These are phyloP conservation scores for Eilema griseolum DNA, from an alignment of 2,888 invertebrate genomes.

Conservation along the genomic window DNA sequence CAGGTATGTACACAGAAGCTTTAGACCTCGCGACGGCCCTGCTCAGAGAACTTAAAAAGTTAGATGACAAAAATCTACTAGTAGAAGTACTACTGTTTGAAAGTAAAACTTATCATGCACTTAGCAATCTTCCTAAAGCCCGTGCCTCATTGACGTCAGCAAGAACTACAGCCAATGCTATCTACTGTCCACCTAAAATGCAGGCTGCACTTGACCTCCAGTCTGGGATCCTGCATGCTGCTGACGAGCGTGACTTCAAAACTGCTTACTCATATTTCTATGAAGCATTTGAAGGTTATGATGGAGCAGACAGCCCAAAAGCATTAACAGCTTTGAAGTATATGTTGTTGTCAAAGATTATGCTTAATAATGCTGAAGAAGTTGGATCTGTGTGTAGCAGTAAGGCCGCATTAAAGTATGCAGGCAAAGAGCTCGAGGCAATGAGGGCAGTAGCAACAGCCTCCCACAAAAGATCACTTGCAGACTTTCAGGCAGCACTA, in stretches of 20 bases:
- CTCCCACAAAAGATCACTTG: constrained; percentile 97
- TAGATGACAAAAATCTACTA: constrained; percentile 99
- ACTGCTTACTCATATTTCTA: constrained; percentile 99
- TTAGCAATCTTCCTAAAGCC: constrained; percentile 98
- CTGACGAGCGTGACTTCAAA: constrained; percentile 99
- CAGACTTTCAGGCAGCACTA: constrained; percentile 97
- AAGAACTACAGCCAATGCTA: constrained; percentile 99
- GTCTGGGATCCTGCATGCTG: constrained; percentile 99
- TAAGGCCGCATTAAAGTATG: constrained; percentile 98
- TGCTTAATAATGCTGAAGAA: constrained; percentile 98
- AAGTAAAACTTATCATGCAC: constrained; percentile 99
- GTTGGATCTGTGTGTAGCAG: constrained; percentile 98
- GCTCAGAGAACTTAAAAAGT: constrained; percentile 97
- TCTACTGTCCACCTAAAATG: constrained; percentile 99
- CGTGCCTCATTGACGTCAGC: constrained; percentile 99
- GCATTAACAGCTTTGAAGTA: constrained; percentile 99
- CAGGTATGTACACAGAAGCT: constrained; percentile 95
- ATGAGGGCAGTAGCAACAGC: constrained; percentile 99
- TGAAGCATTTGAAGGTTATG: constrained; percentile 99
- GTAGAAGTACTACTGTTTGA: constrained; percentile 99
- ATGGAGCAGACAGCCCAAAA: constrained; percentile 96
- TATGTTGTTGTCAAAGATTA: constrained; percentile 99
- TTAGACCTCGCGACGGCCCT: constrained; percentile 94
- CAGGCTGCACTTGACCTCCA: constrained; percentile 99
- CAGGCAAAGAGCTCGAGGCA: constrained; percentile 98